Percentiles rank a stretch among this genome's conserved stretches.
These are phyloP conservation scores for Pollachius pollachius DNA, from an alignment of 2,113 vertebrate genomes.

Conservation along the genomic window DNA sequence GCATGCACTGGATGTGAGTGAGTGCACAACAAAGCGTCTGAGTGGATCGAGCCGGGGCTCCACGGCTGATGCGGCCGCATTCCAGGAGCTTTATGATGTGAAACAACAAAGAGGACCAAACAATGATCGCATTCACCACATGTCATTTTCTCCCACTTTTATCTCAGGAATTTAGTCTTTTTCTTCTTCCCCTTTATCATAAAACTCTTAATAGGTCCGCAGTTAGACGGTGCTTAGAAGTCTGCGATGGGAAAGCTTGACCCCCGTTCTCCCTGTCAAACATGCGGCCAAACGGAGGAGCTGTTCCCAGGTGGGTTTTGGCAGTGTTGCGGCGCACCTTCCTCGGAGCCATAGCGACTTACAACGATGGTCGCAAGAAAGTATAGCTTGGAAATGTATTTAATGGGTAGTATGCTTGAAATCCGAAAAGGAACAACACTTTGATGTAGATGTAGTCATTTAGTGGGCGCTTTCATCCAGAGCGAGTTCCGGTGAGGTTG, in stretches of 20 bases:
- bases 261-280: conserved; percentile 44
- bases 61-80: conserved; percentile 72
- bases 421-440: no score
- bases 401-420: no score
- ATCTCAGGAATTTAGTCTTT: conserved; percentile 65
- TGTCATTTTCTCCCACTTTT: conserved; percentile 71
- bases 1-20: conserved; percentile 59
- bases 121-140: conserved; percentile 77
- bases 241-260: neutral
- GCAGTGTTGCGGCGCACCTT: no score
- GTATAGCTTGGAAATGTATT: no score
- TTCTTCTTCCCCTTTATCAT: conserved; percentile 15
- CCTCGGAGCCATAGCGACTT: no score
- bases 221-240: conserved; percentile 30
- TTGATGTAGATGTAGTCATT: no score
- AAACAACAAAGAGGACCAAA: conserved; percentile 76
- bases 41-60: conserved; percentile 70
- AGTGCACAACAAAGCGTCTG: conserved; percentile 73
- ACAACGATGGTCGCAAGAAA: no score
- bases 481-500: no score
- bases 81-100: conserved; percentile 76
- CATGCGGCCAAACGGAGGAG: conserved; percentile 4
- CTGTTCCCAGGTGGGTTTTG: neutral
- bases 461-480: no score
- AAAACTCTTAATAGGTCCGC: conserved; percentile 47